Conservation (phyloP, 2,797 vertebrate species). For the Peromyscus melanophrys region DNA sequence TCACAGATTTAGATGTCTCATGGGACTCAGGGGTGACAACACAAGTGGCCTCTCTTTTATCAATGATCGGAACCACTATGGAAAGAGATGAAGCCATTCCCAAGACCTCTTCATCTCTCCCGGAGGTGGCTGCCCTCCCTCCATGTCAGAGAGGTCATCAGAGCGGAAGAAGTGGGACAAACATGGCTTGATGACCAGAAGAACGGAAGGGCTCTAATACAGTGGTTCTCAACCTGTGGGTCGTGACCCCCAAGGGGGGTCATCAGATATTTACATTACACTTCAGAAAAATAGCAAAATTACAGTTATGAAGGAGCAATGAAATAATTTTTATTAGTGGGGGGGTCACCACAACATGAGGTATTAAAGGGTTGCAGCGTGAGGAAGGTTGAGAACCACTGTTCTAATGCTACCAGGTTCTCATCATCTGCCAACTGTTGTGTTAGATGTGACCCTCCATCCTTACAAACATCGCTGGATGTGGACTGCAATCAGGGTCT, state of each 20-base stretch:
- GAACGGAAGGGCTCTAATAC: too few relatives aligned
- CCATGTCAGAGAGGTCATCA: neutral
- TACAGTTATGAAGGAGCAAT: neutral
- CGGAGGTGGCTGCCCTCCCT: neutral
- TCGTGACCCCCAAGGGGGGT: too few relatives aligned
- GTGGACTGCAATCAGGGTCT: neutral
- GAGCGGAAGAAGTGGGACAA: neutral
- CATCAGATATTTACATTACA: neutral
- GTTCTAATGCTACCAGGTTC: too few relatives aligned
- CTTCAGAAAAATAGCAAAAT: neutral
- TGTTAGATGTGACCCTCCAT: too few relatives aligned
- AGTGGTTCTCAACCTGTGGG: neutral
- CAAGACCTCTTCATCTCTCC: rapidly evolving
- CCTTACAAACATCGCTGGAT: too few relatives aligned
- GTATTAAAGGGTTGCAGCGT: neutral
- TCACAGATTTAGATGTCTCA: rapidly evolving
- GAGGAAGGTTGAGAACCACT: too few relatives aligned
- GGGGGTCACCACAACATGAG: neutral
- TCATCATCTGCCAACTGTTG: neutral
- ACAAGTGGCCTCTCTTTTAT: neutral
- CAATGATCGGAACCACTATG: neutral
- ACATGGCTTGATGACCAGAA: rapidly evolving
- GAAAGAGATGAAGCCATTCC: neutral
- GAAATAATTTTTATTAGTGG: neutral
- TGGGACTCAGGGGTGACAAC: too few relatives aligned